Conservation (phyloP, 2,888 invertebrate genomes). For the Pseudococcus jackbeardsleyi region DNA sequence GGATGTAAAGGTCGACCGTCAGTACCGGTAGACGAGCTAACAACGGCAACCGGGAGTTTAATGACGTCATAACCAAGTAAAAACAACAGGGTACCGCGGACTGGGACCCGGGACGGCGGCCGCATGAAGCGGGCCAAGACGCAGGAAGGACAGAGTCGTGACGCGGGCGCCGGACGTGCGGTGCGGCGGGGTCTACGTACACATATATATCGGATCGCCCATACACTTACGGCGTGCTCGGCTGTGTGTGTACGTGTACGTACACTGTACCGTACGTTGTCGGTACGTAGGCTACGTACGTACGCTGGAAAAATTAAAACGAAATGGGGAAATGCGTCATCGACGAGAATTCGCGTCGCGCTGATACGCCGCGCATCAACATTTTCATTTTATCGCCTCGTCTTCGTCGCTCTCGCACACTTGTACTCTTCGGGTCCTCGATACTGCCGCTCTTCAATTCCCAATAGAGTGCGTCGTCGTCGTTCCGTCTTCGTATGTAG, state of each 20-base stretch:
- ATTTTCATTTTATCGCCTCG: neutral
- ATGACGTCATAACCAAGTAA: slow-evolving; percentile 32
- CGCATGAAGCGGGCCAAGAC: slow-evolving; percentile 1
- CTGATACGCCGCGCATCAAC: slow-evolving; percentile 19
- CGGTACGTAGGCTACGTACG: slow-evolving; percentile 21
- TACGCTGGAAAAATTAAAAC: slow-evolving; percentile 35
- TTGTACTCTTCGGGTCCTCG: neutral
- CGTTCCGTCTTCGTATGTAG: neutral
- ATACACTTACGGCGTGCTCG: neutral
- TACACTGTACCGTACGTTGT: neutral
- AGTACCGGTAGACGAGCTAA: slow-evolving; percentile 61
- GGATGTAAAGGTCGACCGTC: slow-evolving; percentile 58
- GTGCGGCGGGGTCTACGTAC: neutral
- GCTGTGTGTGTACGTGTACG: neutral
- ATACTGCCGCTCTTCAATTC: slow-evolving; percentile 5
- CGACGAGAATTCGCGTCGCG: neutral
- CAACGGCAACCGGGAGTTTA: slow-evolving; percentile 54
- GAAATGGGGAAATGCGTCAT: slow-evolving; percentile 48
- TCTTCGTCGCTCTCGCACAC: neutral
- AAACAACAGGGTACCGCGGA: slow-evolving; percentile 40
- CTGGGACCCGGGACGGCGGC: neutral
- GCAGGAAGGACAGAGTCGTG: slow-evolving; percentile 8
- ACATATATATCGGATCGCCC: neutral
- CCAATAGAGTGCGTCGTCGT: slow-evolving; percentile 26
- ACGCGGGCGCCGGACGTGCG: neutral